Evolutionary conservation across 1,140 invertebrate species (phyloP).

Genomic region (Sarcophaga peregrina): DNA sequence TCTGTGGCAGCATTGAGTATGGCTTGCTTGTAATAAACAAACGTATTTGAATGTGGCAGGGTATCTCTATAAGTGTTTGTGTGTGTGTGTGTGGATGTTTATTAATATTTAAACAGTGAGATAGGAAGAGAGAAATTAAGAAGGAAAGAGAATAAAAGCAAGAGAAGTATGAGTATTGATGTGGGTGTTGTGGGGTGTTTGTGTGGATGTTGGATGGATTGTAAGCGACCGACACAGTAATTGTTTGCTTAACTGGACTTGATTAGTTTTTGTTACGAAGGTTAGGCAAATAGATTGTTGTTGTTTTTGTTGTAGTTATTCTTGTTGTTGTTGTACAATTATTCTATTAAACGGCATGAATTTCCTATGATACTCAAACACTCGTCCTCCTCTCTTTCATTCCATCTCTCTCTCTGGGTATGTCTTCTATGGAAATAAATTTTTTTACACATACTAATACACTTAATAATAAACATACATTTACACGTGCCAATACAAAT

Average conservation of each 20-base stretch:
- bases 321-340: background rate
- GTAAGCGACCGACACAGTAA: background rate
- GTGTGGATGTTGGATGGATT: background rate
- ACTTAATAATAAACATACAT: background rate
- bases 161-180: no score
- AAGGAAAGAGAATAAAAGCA: no score
- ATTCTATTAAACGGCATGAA: conserved; percentile 19
- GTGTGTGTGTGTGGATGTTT: no score
- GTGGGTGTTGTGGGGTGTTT: no score
- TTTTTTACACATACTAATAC: conserved; percentile 8
- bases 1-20: background rate
- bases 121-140: no score
- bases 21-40: no score
- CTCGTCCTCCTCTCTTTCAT: background rate
- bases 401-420: no score
- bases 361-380: background rate
- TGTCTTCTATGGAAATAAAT: background rate
- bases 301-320: background rate
- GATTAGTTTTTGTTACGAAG: conserved; percentile 24
- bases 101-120: no score
- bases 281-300: conserved; percentile 20
- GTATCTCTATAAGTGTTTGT: no score
- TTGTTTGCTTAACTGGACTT: conserved; percentile 26
- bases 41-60: no score
- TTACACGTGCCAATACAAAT: background rate